Percentiles rank a stretch among this genome's conserved stretches.
These are phyloP conservation scores for Carapus acus DNA, from an alignment of 2,797 vertebrate species.

Conservation along the genomic window DNA sequence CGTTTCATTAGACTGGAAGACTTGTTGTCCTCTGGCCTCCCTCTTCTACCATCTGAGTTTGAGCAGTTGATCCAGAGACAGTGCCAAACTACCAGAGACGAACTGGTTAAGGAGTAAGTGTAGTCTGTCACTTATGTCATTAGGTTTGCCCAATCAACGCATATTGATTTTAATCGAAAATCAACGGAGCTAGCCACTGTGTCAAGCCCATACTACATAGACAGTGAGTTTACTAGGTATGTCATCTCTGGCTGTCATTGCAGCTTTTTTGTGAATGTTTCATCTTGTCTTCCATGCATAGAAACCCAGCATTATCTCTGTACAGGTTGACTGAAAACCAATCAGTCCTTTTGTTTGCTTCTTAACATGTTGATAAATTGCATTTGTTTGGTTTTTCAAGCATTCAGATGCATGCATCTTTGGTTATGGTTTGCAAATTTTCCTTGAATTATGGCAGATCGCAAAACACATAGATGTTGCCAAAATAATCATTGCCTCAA, in stretches of 20 bases:
- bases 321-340: slow-evolving; percentile 19
- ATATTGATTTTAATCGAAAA: no score
- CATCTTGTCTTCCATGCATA: slow-evolving; percentile 10
- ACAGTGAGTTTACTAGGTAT: slow-evolving; percentile 27
- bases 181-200: slow-evolving; percentile 33
- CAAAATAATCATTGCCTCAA: neutral
- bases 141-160: no score
- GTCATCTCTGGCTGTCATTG: slow-evolving; percentile 30
- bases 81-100: slow-evolving; percentile 70
- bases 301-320: slow-evolving; percentile 10
- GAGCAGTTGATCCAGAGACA: slow-evolving; percentile 70
- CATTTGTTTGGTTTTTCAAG: slow-evolving; percentile 44
- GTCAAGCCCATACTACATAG: slow-evolving; percentile 34
- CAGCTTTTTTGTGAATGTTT: slow-evolving; percentile 19
- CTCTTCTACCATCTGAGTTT: slow-evolving; percentile 76
- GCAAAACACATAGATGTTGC: neutral
- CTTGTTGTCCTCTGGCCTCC: slow-evolving; percentile 67
- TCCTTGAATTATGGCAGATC: neutral
- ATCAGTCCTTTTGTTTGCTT: slow-evolving; percentile 31
- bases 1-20: slow-evolving; percentile 80
- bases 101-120: slow-evolving; percentile 76
- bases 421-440: neutral
- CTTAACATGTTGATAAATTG: slow-evolving; percentile 30
- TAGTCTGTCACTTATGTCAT: slow-evolving; percentile 26
- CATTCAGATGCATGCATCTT: slow-evolving; percentile 14